These are phyloP conservation scores for Leucophora obtusa DNA, from an alignment of 2,888 invertebrate species.

Conservation along the genomic window DNA sequence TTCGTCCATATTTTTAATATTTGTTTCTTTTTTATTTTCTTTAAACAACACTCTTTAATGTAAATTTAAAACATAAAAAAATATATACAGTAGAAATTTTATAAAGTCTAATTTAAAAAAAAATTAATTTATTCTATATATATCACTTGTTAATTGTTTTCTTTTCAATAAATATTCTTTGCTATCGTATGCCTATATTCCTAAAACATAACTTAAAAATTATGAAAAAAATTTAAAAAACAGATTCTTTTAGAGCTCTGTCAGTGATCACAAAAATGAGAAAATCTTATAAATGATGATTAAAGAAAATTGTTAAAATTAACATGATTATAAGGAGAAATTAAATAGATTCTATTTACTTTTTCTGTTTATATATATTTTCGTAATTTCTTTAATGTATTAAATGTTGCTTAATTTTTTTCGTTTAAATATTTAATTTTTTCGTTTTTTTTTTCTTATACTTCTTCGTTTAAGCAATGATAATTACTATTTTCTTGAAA, in stretches of 20 bases:
- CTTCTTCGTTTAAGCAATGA: constrained; percentile 32
- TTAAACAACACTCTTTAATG: too few species aligned
- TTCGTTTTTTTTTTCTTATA: constrained; percentile 28
- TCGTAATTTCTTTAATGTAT: not conserved
- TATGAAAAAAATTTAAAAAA: too few species aligned
- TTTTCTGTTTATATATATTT: not conserved
- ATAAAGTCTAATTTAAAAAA: too few species aligned
- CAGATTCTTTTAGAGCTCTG: not conserved
- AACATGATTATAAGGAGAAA: not conserved
- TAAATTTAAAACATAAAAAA: too few species aligned
- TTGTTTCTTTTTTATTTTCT: too few species aligned
- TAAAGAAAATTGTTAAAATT: not conserved
- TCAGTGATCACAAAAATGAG: not conserved
- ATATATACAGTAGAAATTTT: too few species aligned
- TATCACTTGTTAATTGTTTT: too few species aligned
- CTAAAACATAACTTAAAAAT: too few species aligned
- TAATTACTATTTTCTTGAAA: constrained; percentile 30
- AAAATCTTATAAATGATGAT: not conserved
- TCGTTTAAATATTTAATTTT: not conserved
- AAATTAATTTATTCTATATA: too few species aligned
- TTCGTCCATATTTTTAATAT: too few species aligned
- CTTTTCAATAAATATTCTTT: too few species aligned
- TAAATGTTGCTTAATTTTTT: not conserved
- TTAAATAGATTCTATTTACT: not conserved
- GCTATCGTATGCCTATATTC: too few species aligned